Evolutionary conservation across 37 sponge, comb jelly and placozoan genomes (phyloP), one percentile per base, ranked within the genome.

Genomic region (Diacarnus erythraeanus): DNA sequence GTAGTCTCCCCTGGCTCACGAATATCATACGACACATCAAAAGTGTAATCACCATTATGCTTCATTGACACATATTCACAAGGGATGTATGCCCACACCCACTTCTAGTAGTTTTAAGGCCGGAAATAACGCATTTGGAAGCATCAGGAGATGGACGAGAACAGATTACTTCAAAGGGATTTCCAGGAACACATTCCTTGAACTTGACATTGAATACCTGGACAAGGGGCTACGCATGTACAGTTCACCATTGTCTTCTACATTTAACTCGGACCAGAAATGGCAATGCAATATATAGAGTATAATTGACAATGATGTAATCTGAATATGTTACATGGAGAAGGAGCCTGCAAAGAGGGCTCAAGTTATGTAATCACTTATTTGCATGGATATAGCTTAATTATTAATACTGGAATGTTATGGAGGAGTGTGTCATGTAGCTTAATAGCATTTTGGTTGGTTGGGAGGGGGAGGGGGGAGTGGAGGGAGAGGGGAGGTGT

Each of bases 11-110:
- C 92, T 34, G 83, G 78, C 75, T 93, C 87, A 1, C 79, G 57
- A 2, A 92, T 64, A 15, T 83, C 85, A 43, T 95, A 95, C 0
- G 80, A 76, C 9, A 95, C 80, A 56, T 75, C 79, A 71, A 89
- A 95, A 0, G 84, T 91, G 68, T 65, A 92, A 38, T 95, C 90
- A 22, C 96, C 96, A 30, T 84, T 92, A 70, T 95, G 96, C 41
- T 86, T 77, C 22, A 95, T 83, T 0, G 75, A 59, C 21, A 95
- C 82, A 57, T 69, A 76, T 29, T 95, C 86, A 78, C 77, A 86
- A 23, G 96, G 96, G 21, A 81, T 66, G 47, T 83, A 83, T 12
- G 86, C 77, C 0, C 93, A 90, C 57, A 31, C 64, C 0, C 84
- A 15, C 29, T 6, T 0, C 59, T 38, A 26, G 63, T 40, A 22